A percentile compares a stretch with the other conserved stretches of the same genome.
phyloP scores from a whole-genome alignment of 2,113 vertebrate genomes.

The Prietella phreatophila region DNA sequence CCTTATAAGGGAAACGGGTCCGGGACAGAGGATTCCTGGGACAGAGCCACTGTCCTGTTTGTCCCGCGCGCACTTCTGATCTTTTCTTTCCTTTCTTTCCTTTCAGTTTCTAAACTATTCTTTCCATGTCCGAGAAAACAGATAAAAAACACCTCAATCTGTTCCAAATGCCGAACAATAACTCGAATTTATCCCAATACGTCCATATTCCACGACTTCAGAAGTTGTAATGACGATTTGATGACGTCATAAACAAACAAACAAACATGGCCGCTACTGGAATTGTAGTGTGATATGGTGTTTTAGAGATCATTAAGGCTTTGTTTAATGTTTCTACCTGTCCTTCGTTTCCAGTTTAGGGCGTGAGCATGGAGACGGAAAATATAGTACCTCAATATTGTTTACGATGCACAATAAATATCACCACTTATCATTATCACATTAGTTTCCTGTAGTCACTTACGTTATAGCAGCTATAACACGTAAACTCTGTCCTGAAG shows the following conservation, averaged over 20 bases:
- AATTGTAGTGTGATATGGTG: background rate
- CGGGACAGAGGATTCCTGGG: constrained; percentile 51
- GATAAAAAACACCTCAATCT: background rate
- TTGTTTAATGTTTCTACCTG: background rate
- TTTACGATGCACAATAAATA: background rate
- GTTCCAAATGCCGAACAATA: no score
- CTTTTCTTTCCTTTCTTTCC: no score
- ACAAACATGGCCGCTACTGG: background rate
- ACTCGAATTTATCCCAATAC: background rate
- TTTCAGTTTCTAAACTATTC: background rate
- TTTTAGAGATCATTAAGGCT: background rate
- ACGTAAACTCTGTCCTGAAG: background rate
- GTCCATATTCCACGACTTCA: background rate
- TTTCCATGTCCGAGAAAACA: background rate
- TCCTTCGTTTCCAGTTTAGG: background rate
- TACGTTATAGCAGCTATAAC: background rate
- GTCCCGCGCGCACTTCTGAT: no score
- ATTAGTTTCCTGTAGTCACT: background rate
- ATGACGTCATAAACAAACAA: background rate
- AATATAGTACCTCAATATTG: background rate
- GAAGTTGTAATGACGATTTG: background rate
- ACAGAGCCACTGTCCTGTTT: background rate
- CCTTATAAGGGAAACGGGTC: constrained; percentile 76
- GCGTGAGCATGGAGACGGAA: background rate
- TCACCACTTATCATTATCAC: background rate